Evolutionary conservation across 2,888 invertebrate genomes (phyloP).

Genomic region (Thalpophila matura): DNA sequence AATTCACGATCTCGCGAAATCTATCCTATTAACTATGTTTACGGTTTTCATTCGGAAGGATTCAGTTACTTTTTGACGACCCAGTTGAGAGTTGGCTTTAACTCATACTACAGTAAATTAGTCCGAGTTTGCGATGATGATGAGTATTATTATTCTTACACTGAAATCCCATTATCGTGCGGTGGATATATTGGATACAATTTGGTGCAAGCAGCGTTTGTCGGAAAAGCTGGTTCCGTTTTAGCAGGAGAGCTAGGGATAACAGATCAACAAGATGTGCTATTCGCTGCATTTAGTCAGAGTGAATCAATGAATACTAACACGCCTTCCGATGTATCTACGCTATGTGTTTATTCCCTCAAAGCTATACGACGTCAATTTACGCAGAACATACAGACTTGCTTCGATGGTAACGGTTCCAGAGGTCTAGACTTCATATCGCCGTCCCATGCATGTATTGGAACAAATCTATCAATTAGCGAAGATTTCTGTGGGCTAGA

Average conservation of each 20-base stretch:
- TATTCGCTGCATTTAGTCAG: constrained; percentile 98
- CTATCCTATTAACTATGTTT: constrained; percentile 98
- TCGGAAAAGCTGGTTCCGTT: constrained; percentile 98
- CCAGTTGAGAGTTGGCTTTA: constrained; percentile 95
- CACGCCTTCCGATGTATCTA: constrained; percentile 93
- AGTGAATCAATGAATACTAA: constrained; percentile 94
- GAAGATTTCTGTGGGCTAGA: constrained; percentile 99
- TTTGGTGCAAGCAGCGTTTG: constrained; percentile 98
- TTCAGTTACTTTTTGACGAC: constrained; percentile 99
- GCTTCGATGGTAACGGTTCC: constrained; percentile 97
- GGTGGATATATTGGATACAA: constrained; percentile 95
- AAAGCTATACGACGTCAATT: constrained; percentile 97
- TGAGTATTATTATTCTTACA: constrained; percentile 98
- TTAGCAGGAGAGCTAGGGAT: constrained; percentile 97
- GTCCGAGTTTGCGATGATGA: constrained; percentile 99
- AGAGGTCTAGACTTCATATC: constrained; percentile 98
- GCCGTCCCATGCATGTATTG: constrained; percentile 96
- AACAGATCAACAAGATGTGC: constrained; percentile 97
- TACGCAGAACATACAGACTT: constrained; percentile 98
- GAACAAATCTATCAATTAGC: constrained; percentile 97
- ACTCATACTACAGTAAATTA: constrained; percentile 97
- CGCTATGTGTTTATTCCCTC: constrained; percentile 98
- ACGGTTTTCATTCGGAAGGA: constrained; percentile 98
- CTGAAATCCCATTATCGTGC: constrained; percentile 98
- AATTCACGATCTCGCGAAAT: constrained; percentile 97